phyloP scores from a whole-genome alignment of 2,797 vertebrate species.

The Eidolon dupreanum region DNA sequence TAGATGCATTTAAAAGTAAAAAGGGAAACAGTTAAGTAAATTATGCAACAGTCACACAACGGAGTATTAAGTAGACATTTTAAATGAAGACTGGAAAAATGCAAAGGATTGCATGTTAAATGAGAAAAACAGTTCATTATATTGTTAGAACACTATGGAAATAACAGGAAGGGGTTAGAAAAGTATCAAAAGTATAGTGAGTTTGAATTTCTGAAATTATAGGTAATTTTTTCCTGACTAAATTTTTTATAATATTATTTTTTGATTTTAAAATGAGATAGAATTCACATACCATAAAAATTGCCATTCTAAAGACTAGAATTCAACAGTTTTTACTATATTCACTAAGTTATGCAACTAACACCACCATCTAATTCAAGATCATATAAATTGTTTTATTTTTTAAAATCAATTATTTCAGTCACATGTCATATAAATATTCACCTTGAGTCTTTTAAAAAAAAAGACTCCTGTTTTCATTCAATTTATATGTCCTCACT shows the following conservation, averaged over 20 bases:
- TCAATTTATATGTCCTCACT: not conserved
- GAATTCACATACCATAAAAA: not conserved
- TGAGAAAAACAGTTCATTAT: not conserved
- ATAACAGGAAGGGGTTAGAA: not conserved
- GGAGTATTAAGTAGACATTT: not conserved
- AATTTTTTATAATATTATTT: not conserved
- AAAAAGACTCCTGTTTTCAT: not conserved
- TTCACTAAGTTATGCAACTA: not conserved
- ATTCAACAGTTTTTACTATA: not conserved
- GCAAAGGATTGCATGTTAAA: not conserved
- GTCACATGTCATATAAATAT: not conserved
- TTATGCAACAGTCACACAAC: not conserved
- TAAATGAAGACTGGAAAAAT: slow-evolving; percentile 3
- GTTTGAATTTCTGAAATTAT: not conserved
- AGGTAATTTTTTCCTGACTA: not conserved
- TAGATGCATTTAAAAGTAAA: not conserved
- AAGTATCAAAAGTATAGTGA: not conserved
- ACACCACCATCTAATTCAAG: not conserved
- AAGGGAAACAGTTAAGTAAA: not conserved
- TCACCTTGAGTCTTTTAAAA: not conserved
- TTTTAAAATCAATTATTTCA: not conserved
- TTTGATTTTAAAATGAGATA: not conserved
- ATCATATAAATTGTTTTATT: not conserved
- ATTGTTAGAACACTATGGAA: not conserved
- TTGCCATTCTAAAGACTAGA: not conserved